A percentile compares a stretch with the other conserved stretches of the same genome.
These are phyloP conservation scores for Cervus canadensis DNA, from an alignment of 2,113 vertebrate species.

Conservation along the genomic window DNA sequence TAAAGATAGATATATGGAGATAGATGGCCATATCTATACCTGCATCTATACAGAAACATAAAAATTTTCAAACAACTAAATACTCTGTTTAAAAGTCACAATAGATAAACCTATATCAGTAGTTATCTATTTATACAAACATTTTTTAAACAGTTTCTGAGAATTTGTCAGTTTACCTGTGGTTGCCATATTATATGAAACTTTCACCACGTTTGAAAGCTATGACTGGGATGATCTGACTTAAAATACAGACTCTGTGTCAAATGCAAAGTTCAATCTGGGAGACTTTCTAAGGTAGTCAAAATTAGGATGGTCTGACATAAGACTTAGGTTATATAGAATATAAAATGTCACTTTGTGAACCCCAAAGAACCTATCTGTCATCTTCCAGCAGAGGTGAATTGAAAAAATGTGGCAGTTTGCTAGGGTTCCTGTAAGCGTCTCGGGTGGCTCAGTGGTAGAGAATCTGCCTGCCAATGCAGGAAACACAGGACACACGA, in stretches of 20 bases:
- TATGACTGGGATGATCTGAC: neutral
- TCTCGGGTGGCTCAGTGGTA: neutral
- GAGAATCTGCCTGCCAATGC: neutral
- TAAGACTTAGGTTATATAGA: neutral
- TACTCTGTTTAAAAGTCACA: neutral
- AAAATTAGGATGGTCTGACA: neutral
- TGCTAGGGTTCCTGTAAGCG: neutral
- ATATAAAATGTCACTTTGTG: neutral
- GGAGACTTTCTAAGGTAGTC: neutral
- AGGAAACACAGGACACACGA: neutral
- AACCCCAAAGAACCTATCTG: neutral
- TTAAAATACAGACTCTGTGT: neutral
- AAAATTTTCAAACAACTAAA: neutral
- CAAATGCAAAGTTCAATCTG: constrained; percentile 3
- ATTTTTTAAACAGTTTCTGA: constrained; percentile 24
- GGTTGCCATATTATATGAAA: neutral
- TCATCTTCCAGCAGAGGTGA: neutral
- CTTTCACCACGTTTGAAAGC: constrained; percentile 6
- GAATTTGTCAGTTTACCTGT: neutral
- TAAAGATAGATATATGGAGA: neutral
- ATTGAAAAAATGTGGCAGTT: neutral
- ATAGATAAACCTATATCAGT: neutral
- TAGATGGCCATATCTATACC: neutral
- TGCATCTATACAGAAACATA: neutral
- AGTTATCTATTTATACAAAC: neutral